Evolutionary conservation across 2,888 invertebrate species (phyloP).

Genomic region (Parnassius glacialis): DNA sequence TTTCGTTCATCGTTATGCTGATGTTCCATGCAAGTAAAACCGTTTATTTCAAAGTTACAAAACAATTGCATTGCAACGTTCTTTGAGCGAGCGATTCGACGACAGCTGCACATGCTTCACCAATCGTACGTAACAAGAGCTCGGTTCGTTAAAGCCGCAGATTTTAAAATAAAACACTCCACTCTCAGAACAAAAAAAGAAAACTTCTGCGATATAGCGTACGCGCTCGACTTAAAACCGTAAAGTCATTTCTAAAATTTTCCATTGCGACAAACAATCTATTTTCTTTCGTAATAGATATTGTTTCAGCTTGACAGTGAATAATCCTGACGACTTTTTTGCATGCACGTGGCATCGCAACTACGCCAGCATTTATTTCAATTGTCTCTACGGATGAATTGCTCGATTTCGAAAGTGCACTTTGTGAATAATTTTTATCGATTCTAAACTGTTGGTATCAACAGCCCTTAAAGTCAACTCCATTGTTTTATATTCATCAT

Average conservation of each 20-base stretch:
- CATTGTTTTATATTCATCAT: neutral
- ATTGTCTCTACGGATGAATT: conserved; percentile 75
- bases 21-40: neutral
- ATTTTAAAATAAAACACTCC: conserved; percentile 74
- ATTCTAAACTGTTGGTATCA: conserved; percentile 47
- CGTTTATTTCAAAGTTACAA: conserved; percentile 14
- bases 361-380: conserved; percentile 64
- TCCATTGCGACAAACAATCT: conserved; percentile 40
- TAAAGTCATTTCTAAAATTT: conserved; percentile 40
- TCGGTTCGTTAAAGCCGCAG: conserved; percentile 72
- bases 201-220: conserved; percentile 53
- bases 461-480: conserved; percentile 28
- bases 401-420: conserved; percentile 66
- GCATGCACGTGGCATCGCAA: conserved; percentile 31
- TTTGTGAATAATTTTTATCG: conserved; percentile 61
- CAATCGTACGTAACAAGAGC: conserved; percentile 61
- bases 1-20: too few relatives aligned
- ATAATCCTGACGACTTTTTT: conserved; percentile 40
- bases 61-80: conserved; percentile 27
- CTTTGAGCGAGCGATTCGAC: conserved; percentile 29
- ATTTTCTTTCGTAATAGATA: conserved; percentile 46
- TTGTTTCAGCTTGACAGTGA: conserved; percentile 43
- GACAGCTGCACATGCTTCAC: conserved; percentile 54
- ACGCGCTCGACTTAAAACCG: conserved; percentile 56
- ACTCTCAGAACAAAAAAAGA: conserved; percentile 65